phyloP scores from a whole-genome alignment of 2,113 vertebrate species.

The Tragelaphus scriptus region DNA sequence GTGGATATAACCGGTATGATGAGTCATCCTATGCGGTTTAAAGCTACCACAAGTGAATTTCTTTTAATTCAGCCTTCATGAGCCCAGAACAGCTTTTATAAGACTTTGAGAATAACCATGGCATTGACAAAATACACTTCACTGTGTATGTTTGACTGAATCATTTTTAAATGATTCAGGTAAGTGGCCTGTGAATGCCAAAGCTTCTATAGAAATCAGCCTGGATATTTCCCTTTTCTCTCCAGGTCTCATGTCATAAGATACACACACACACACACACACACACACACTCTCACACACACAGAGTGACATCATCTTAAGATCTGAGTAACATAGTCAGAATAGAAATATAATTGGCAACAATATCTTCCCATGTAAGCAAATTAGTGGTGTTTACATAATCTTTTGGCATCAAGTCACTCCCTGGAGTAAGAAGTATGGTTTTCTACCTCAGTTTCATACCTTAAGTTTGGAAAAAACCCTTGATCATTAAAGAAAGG shows the following conservation, averaged over 20 bases:
- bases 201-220: not conserved
- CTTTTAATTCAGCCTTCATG: conserved; percentile 45
- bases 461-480: not conserved
- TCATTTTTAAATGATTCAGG: conserved; percentile 30
- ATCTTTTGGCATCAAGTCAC: conserved; percentile 26
- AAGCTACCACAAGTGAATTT: conserved; percentile 2
- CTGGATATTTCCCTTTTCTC: not conserved
- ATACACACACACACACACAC: not conserved
- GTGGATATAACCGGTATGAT: not conserved
- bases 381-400: conserved; percentile 54
- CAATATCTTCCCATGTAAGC: not conserved
- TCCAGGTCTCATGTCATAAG: not conserved
- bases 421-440: not conserved
- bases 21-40: conserved; percentile 44
- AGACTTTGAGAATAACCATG: not conserved
- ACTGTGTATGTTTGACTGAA: not conserved
- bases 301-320: conserved; percentile 41
- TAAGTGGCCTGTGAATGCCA: not conserved
- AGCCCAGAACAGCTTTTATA: not conserved
- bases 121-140: conserved; percentile 45
- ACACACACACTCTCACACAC: not conserved
- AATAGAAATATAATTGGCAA: conserved; percentile 36
- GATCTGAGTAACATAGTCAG: conserved; percentile 37
- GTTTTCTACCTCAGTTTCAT: conserved; percentile 15
- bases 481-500: conserved; percentile 3